A percentile compares a stretch with the other conserved stretches of the same genome.
These are phyloP conservation scores for Gobio gobio DNA, from an alignment of 2,113 vertebrate genomes.

Conservation along the genomic window DNA sequence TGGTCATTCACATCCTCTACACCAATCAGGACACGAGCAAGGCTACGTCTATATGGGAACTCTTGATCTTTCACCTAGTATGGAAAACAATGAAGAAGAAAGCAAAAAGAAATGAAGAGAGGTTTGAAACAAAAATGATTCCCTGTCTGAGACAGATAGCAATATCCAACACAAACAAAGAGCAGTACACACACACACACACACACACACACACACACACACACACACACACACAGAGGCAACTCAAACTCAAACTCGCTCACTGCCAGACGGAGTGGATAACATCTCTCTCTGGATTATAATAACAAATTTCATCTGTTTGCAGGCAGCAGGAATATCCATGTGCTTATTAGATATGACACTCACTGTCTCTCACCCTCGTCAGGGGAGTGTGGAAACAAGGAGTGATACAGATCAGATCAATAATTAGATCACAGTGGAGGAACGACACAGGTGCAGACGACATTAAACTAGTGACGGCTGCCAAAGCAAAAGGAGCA, in stretches of 20 bases:
- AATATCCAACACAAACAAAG: constrained; percentile 12
- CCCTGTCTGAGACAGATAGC: constrained; percentile 25
- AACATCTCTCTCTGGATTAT: constrained; percentile 52
- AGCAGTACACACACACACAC: constrained; percentile 16
- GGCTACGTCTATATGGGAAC: constrained; percentile 91
- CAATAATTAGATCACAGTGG: constrained; percentile 57
- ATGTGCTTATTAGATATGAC: constrained; percentile 47
- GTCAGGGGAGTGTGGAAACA: constrained; percentile 44
- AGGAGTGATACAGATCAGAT: constrained; percentile 54
- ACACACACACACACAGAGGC: constrained; percentile 27
- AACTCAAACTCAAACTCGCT: neutral
- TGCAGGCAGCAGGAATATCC: constrained; percentile 41
- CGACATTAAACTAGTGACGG: constrained; percentile 31
- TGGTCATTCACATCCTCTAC: constrained; percentile 97
- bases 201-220: constrained; percentile 31
- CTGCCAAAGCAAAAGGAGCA: constrained; percentile 34
- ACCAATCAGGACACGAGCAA: constrained; percentile 89
- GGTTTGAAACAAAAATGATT: constrained; percentile 2
- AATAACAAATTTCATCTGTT: constrained; percentile 53
- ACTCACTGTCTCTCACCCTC: constrained; percentile 32
- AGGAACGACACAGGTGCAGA: constrained; percentile 32
- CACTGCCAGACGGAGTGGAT: constrained; percentile 27
- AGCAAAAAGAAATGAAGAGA: constrained; percentile 32
- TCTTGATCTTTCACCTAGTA: constrained; percentile 95
- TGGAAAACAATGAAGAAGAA: constrained; percentile 8